Percentiles rank a stretch among this genome's conserved stretches.
Conservation (phyloP, 2,113 vertebrate genomes). For the Fukomys damarensis region DNA sequence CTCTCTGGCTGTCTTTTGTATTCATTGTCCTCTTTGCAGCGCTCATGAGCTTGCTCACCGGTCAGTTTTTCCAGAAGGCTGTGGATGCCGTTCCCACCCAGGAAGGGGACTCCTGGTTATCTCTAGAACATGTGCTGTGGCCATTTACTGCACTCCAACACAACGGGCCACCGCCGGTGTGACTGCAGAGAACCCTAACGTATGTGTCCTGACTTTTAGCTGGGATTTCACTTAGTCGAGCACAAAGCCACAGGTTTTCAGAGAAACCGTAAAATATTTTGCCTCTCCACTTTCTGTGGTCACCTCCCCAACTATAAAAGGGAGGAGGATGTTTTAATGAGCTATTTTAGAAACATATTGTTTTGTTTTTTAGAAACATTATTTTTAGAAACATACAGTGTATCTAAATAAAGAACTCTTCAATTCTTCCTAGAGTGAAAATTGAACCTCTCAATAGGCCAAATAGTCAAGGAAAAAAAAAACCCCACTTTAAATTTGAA, state of each 20-base stretch:
- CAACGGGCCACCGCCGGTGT: constrained; percentile 93
- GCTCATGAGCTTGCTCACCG: constrained; percentile 91
- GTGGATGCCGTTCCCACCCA: constrained; percentile 92
- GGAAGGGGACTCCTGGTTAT: constrained; percentile 92
- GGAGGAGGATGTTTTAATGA: constrained; percentile 48
- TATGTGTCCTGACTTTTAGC: neutral
- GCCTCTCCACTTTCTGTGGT: neutral
- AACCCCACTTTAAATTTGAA: constrained; percentile 30
- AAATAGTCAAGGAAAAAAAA: neutral
- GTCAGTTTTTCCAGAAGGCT: constrained; percentile 91
- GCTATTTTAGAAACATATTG: constrained; percentile 25
- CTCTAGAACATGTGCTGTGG: constrained; percentile 95
- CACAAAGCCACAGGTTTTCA: neutral
- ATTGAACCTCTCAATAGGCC: neutral
- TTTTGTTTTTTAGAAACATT: no score
- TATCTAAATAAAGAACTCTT: constrained; percentile 73
- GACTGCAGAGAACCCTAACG: neutral
- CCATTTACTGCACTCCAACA: constrained; percentile 92
- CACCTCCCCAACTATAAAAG: neutral
- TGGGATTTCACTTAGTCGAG: neutral
- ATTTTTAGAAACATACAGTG: no score
- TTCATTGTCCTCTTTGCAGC: constrained; percentile 90
- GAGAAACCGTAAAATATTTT: constrained; percentile 21
- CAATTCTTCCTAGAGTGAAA: constrained; percentile 22
- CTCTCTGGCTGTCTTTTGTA: constrained; percentile 88